Evolutionary conservation across 1,140 invertebrate genomes (phyloP).

Genomic region (Cotesia chilonis): DNA sequence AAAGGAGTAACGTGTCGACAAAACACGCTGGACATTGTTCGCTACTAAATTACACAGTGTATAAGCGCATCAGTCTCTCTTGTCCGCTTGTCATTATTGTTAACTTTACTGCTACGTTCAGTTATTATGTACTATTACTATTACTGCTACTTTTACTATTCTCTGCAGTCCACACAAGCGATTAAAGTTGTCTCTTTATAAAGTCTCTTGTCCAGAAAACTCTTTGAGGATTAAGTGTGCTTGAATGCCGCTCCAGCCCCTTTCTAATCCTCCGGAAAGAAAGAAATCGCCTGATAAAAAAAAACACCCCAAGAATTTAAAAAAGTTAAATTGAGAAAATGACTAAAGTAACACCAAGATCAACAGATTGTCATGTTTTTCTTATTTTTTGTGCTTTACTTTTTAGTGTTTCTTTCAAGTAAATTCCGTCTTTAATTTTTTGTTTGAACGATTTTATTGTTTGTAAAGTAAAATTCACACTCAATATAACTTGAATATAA

Average conservation of each 20-base stretch:
- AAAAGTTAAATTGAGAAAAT: neutral
- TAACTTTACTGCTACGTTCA: no score
- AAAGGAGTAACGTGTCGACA: slow-evolving; percentile 16
- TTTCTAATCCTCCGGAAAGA: no score
- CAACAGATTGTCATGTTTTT: slow-evolving; percentile 4
- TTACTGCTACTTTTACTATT: no score
- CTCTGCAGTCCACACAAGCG: no score
- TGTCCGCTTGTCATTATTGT: neutral
- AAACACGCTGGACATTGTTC: slow-evolving; percentile 12
- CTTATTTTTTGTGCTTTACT: neutral
- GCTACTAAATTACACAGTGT: slow-evolving; percentile 16
- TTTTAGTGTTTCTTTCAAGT: neutral
- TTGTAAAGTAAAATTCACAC: no score
- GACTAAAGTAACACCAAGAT: neutral
- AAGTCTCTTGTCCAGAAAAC: no score
- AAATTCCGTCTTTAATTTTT: neutral
- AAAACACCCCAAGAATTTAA: neutral
- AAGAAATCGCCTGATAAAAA: neutral
- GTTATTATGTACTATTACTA: no score
- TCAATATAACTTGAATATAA: no score
- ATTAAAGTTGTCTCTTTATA: no score
- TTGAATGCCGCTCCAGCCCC: no score
- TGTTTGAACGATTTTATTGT: neutral
- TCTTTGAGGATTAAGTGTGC: no score
- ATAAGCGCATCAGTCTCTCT: neutral